Evolutionary conservation across 2,797 vertebrate genomes (phyloP).

Genomic region (Argya squamiceps): DNA sequence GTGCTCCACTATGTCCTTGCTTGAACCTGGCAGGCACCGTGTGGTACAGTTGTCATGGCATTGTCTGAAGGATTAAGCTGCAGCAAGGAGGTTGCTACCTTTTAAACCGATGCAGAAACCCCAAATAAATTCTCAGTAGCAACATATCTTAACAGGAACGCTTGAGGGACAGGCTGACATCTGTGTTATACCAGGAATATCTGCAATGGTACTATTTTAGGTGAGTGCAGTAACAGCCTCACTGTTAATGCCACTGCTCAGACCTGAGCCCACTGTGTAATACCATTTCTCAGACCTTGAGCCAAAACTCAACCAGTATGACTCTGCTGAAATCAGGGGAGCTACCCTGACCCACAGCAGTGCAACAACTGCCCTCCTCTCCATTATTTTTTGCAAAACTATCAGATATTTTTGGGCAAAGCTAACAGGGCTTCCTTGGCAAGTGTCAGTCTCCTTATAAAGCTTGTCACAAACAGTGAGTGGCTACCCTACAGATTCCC

Average conservation of each 20-base stretch:
- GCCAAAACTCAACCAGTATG: neutral
- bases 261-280: neutral
- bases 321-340: neutral
- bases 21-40: constrained; percentile 69
- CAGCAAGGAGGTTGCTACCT: neutral
- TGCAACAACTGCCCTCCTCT: neutral
- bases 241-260: neutral
- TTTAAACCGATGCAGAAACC: neutral
- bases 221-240: neutral
- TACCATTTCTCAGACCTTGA: neutral
- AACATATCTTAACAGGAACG: accelerated
- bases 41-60: constrained; percentile 24
- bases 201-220: accelerated
- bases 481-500: neutral
- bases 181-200: neutral
- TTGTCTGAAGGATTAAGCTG: constrained; percentile 4
- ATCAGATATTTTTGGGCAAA: neutral
- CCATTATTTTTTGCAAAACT: neutral
- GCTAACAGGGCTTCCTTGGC: neutral
- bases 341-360: neutral
- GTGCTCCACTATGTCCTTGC: constrained; percentile 54
- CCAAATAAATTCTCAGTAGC: neutral
- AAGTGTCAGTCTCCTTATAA: neutral
- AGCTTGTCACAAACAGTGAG: neutral
- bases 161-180: neutral